Evolutionary conservation across 2,888 invertebrate species (phyloP), one percentile per base, ranked within the genome.

Genomic region (Steinernema carpocapsae): DNA sequence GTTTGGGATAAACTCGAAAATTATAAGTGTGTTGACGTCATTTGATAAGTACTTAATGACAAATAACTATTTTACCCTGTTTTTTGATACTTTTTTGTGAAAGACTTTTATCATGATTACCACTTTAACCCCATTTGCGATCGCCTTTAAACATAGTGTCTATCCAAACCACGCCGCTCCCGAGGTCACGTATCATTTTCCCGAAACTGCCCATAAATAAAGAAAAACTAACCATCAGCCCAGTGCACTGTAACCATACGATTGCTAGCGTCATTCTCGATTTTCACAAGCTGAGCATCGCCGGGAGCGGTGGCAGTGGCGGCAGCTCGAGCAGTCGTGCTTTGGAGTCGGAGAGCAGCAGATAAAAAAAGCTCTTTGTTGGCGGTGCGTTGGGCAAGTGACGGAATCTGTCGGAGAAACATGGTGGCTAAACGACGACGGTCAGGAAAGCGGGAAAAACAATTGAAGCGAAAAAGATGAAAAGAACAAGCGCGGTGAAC

Each of bases 241-340:
- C 72, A 72, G 26, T 48, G 19, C 17, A 51, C 51, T 17, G 10
- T 26, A n/a, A 72, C 29, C 48, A 46, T 12, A 29, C 52, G 46
- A 1, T 48, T 72, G 1, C n/a, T 12, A 7, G 4, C 7, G 17
- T 71, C 71, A 45, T 71, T 45, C 17, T 42, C 71, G 3, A 71
- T 17, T 6, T 45, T 43, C 7, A 45, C 71, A 2, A 71, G 22
- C 26, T 56, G 19, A 56, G 12, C 26, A n/a, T n/a, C n/a, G 3
- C 43, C 43, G 43, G 14, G 10, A 12, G 43, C 43, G 7, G 26
- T 26, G 14, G 19, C 24, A 48, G 48, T 17, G 3, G 56, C 22
- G 4, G n/a, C 24, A 56, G 17, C 56, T 3, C 6, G 22, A 7
- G 22, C 26, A 12, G 7, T 56, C 2, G 22, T 56, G 26, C 56